These are phyloP conservation scores for Dorcus hopei DNA, from an alignment of 2,888 invertebrate species.

Conservation along the genomic window DNA sequence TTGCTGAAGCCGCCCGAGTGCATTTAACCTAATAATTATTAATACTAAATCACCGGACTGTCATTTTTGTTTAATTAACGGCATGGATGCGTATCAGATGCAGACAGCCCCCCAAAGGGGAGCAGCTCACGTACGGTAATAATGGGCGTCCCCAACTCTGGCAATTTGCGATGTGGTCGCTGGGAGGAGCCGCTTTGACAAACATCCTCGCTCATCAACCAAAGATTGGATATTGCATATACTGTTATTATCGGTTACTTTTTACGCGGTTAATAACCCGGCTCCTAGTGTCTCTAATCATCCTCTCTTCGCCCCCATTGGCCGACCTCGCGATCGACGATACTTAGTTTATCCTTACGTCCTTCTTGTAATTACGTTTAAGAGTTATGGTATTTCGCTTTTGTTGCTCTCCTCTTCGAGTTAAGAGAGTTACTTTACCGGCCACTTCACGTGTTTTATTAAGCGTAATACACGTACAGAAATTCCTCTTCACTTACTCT, in stretches of 20 bases:
- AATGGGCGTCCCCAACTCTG: constrained; percentile 39
- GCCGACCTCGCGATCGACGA: constrained; percentile 13
- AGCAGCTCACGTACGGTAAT: constrained; percentile 39
- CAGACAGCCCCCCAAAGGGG: constrained; percentile 37
- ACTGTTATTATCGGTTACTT: constrained; percentile 40
- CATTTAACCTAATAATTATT: constrained; percentile 43
- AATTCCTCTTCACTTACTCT: neutral
- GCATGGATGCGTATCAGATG: constrained; percentile 40
- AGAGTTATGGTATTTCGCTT: constrained; percentile 17
- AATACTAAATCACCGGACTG: constrained; percentile 44
- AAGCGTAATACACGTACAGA: neutral
- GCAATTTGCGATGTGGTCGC: constrained; percentile 35
- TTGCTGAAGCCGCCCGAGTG: constrained; percentile 20
- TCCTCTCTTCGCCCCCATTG: constrained; percentile 15
- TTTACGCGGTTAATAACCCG: constrained; percentile 34
- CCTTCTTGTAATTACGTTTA: constrained; percentile 20
- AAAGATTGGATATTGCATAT: constrained; percentile 41
- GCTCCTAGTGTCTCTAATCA: constrained; percentile 27
- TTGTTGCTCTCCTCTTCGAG: neutral
- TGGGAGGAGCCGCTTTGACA: constrained; percentile 34
- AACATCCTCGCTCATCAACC: constrained; percentile 40
- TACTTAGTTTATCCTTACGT: constrained; percentile 13
- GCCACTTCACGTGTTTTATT: too few species aligned
- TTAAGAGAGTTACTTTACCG: neutral
- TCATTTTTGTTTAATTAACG: constrained; percentile 48